These are phyloP conservation scores for Thelaira solivaga DNA, from an alignment of 2,888 invertebrate genomes.

Conservation along the genomic window DNA sequence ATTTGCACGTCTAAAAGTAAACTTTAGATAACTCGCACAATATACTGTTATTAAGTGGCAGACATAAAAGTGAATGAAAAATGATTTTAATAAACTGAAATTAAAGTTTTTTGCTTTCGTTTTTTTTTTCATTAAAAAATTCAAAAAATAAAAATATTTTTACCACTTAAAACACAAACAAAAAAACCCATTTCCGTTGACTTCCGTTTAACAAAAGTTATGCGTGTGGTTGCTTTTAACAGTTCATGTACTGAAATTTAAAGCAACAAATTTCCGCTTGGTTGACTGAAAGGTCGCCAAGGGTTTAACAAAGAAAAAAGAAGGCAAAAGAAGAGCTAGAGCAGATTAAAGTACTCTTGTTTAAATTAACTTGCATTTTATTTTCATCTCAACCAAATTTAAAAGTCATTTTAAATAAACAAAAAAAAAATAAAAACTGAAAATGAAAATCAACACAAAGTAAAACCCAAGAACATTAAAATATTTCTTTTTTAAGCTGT, in stretches of 20 bases:
- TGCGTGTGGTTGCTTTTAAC: slow-evolving; percentile 12
- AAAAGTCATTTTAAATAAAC: background rate
- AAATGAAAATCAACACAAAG: background rate
- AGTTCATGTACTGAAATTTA: slow-evolving; percentile 47
- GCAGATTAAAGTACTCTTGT: background rate
- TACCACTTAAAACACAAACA: slow-evolving; percentile 28
- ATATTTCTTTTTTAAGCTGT: too few relatives aligned
- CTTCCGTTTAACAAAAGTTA: slow-evolving; percentile 36
- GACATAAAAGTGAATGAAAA: background rate
- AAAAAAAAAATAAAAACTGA: background rate
- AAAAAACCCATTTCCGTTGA: slow-evolving; percentile 44
- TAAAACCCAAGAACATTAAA: slow-evolving; percentile 22
- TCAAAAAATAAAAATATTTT: slow-evolving; percentile 20
- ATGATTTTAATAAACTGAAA: background rate
- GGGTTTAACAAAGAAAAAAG: too few relatives aligned
- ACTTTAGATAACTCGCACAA: background rate
- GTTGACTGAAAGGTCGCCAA: background rate
- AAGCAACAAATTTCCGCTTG: slow-evolving; percentile 54
- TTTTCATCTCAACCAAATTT: background rate
- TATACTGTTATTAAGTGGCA: too few relatives aligned
- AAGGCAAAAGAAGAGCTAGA: background rate
- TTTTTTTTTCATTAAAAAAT: background rate
- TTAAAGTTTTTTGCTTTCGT: too few relatives aligned
- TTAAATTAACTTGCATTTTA: slow-evolving; percentile 7
- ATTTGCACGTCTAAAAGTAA: background rate